Base-by-base conservation (phyloP, 2,888 invertebrate species). In the Emmelina monodactyla region DNA sequence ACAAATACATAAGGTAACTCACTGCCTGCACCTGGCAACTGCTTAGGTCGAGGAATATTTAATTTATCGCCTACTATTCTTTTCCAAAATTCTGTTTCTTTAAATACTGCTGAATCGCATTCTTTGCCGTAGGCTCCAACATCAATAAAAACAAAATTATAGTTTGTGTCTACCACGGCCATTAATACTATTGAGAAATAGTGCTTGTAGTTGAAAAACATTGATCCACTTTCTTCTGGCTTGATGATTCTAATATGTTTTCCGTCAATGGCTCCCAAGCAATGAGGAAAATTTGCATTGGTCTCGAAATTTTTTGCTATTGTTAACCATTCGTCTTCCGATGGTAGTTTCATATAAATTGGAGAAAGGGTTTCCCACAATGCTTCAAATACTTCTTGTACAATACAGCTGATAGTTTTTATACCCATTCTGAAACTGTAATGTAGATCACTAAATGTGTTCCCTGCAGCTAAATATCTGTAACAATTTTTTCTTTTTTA, bases 361-460 rank as follows among this genome's bases (percentile, higher is more conserved):
- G 39, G 39, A 33, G 35, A 34, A 37, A 33, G 39, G 33, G 35
- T 39, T 37, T 39, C 36, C 43, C 36, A 35, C 16, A 40, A 38
- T 39, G 39, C 37, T 40, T 33, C 32, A 40, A 9, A 46, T 36
- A 49, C 49, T 46, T 44, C 43, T 42, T 22, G 22, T 14, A 44
- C 40, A 19, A 47, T 45, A 32, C 36, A 40, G 34, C 41, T 46
- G 28, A 49, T 42, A 36, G 51, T 50, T 40, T 37, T 40, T 39
- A 44, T 45, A 22, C 47, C 51, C 22, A 48, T 37, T 39, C 41
- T 41, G 34, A 41, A 48, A 33, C 35, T 38, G 41, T 47, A 49
- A 35, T 50, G 44, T 35, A 50, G 45, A 45, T 50, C 41, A 16
- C 33, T 39, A 22, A 51, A 47, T 35, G 50, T 37, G 34, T 45